Evolutionary conservation across 2,113 vertebrate genomes (phyloP).

Genomic region (Todiramphus chloris): DNA sequence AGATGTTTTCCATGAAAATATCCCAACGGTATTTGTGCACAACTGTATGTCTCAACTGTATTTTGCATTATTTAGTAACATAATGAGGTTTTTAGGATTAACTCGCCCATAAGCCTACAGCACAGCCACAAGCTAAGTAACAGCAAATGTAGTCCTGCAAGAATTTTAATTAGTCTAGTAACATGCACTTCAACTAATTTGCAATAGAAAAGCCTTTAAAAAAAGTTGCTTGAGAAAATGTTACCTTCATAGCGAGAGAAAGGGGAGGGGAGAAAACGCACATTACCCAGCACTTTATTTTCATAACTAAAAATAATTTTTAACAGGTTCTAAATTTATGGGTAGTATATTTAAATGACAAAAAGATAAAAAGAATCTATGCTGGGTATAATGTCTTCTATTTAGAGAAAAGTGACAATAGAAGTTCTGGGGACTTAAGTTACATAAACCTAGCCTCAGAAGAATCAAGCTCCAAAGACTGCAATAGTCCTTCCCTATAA

Average conservation of each 20-base stretch:
- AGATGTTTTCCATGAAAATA: not conserved
- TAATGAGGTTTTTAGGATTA: not conserved
- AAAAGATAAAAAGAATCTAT: conserved; percentile 3
- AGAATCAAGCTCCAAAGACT: not conserved
- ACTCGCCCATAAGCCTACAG: not conserved
- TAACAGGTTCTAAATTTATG: conserved; percentile 27
- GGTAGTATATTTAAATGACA: conserved; percentile 44
- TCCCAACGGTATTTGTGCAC: not conserved
- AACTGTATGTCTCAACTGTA: not conserved
- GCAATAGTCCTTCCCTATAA: not conserved
- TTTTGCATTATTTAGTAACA: not conserved
- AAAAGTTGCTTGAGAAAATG: not conserved
- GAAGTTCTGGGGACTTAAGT: not conserved
- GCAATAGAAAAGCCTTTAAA: not conserved
- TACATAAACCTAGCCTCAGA: conserved; percentile 7
- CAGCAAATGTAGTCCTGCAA: not conserved
- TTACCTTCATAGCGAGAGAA: not conserved
- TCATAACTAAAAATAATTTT: conserved; percentile 8
- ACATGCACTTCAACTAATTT: not conserved
- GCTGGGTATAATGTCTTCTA: not conserved
- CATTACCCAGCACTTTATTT: not conserved
- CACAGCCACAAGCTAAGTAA: not conserved
- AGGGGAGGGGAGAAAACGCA: not conserved
- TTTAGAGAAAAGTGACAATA: conserved; percentile 37
- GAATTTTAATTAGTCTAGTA: not conserved